These are phyloP conservation scores for Theonella swinhoei DNA, from an alignment of 37 sponge, comb jelly and placozoan species.

Conservation along the genomic window DNA sequence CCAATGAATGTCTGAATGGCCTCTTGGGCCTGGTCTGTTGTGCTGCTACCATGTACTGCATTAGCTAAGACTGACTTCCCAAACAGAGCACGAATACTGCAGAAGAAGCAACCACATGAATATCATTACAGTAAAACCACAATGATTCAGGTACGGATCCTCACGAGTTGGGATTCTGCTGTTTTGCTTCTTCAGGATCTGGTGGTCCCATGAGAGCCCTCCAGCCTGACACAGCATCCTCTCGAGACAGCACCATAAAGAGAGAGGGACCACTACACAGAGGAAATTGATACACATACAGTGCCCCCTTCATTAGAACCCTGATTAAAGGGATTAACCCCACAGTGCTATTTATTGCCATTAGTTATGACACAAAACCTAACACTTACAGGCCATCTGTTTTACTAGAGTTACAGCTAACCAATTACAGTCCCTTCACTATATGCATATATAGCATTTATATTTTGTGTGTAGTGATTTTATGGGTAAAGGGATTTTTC, in stretches of 20 bases:
- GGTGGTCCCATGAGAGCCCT: conserved; percentile 89
- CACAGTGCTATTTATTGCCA: no score
- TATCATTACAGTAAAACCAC: background rate
- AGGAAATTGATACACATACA: background rate
- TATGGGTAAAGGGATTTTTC: no score
- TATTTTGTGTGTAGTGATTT: no score
- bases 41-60: conserved; percentile 88
- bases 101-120: background rate
- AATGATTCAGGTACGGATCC: background rate
- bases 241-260: conserved; percentile 91
- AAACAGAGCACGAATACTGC: conserved; percentile 69
- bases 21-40: conserved; percentile 59
- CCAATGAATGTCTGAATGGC: conserved; percentile 79
- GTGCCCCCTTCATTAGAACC: background rate
- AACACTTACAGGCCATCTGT: no score
- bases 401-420: no score
- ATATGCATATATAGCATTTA: no score
- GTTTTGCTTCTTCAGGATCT: conserved; percentile 86
- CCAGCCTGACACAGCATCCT: conserved; percentile 91
- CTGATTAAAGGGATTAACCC: no score
- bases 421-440: no score
- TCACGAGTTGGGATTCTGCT: conserved; percentile 72
- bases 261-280: conserved; percentile 83
- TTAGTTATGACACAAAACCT: no score
- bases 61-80: conserved; percentile 85